phyloP scores from a whole-genome alignment of 2,113 vertebrate species.

The Phrynosoma blainvillii region DNA sequence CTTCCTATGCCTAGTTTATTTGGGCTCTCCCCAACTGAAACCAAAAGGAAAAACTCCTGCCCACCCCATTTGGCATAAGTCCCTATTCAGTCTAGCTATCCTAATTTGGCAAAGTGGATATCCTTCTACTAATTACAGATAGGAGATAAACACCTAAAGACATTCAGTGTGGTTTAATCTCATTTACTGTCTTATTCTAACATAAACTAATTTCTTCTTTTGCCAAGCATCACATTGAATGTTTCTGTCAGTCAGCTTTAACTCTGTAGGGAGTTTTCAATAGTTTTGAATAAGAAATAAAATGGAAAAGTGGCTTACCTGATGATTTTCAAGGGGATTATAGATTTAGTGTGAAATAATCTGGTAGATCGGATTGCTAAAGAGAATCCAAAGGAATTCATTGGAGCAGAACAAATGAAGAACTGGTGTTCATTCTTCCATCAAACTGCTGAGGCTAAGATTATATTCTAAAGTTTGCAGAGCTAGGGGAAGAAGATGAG shows the following conservation, averaged over 20 bases:
- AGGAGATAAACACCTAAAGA: conserved; percentile 66
- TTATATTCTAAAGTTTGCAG: conserved; percentile 8
- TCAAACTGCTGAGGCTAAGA: not conserved
- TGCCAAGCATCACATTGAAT: conserved; percentile 26
- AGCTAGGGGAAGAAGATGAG: not conserved
- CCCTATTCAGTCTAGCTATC: not conserved
- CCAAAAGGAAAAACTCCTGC: not conserved
- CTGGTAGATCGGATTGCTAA: conserved; percentile 28
- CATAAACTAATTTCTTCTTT: conserved; percentile 52
- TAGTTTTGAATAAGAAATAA: conserved; percentile 41
- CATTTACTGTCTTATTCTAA: conserved; percentile 40
- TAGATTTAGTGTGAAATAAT: conserved; percentile 52
- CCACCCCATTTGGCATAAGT: not conserved
- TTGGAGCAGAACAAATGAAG: conserved; percentile 11
- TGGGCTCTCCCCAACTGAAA: not conserved
- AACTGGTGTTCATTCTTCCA: not conserved
- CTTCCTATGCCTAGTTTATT: not conserved
- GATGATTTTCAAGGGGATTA: conserved; percentile 57
- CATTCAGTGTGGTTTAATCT: conserved; percentile 63
- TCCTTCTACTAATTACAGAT: conserved; percentile 48
- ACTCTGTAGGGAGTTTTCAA: conserved; percentile 47
- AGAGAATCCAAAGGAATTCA: not conserved
- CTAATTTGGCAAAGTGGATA: not conserved
- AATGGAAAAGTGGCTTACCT: conserved; percentile 57
- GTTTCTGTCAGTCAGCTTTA: conserved; percentile 47